Percentiles rank a stretch among this genome's conserved stretches.
phyloP scores from a whole-genome alignment of 2,113 vertebrate genomes.

The Bos indicus region DNA sequence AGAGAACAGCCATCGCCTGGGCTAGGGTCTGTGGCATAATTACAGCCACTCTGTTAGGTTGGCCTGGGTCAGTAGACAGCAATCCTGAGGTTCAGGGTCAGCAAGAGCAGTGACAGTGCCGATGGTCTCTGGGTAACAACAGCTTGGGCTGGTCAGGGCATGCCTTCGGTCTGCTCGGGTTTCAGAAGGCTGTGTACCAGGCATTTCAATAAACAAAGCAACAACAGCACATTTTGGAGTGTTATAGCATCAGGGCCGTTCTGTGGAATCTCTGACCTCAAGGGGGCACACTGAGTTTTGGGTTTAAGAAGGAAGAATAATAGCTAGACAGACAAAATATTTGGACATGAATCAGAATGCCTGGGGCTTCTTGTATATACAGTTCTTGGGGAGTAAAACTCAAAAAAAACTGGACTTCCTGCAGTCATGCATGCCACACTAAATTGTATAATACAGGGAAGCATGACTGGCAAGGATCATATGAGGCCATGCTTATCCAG shows the following conservation, averaged over 20 bases:
- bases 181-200: not conserved
- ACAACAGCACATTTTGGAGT: not conserved
- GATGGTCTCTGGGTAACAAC: not conserved
- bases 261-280: not conserved
- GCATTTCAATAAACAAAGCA: not conserved
- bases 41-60: not conserved
- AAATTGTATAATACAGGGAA: not conserved
- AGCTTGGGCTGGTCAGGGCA: not conserved
- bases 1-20: not conserved
- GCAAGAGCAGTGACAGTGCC: not conserved
- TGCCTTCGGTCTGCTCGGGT: not conserved
- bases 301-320: not conserved
- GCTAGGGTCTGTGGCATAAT: not conserved
- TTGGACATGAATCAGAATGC: not conserved
- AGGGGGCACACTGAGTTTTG: not conserved
- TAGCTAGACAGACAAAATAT: not conserved
- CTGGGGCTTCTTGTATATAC: not conserved
- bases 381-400: not conserved
- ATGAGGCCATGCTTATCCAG: conserved; percentile 37
- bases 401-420: not conserved
- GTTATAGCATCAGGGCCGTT: not conserved
- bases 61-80: not conserved
- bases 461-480: not conserved
- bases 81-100: not conserved
- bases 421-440: not conserved